Evolutionary conservation across 1,140 invertebrate species (phyloP), one percentile per base, ranked within the genome.

Genomic region (Drosophila pachea): DNA sequence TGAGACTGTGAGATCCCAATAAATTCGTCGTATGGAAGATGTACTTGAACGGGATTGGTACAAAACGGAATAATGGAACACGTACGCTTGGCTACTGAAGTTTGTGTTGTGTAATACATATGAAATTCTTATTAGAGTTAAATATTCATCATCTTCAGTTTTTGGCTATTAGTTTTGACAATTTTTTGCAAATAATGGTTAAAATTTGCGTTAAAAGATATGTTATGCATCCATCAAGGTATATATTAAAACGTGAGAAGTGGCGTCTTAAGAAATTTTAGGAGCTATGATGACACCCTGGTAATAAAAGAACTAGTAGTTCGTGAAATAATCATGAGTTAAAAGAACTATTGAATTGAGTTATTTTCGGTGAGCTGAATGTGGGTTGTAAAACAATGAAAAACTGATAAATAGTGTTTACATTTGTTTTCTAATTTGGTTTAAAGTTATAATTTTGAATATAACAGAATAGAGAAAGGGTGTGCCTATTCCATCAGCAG

Each of bases 391-490:
- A 84, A 67, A 84, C 73, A 84, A 84, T 83, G 78, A 84, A 83
- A 86, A 84, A 79, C 71, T 83, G 81, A 83, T 63, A 68, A 83
- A 73, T 76, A 73, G 79, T 83, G 79, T 76, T 82, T 84, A 84
- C 68, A 76, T 83, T 83, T 70, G 70, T 76, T 84, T 83, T 84
- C 82, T 84, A 83, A 83, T 83, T 83, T 83, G 83, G 75, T 83
- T 83, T 84, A 73, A 78, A 83, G 76, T 73, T 84, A 83, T 82
- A 60, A 67, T 83, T 78, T 83, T 70, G 69, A 75, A 75, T 78
- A 74, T 70, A 67, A 68, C 73, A 47, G 36, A 58, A 63, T 45
- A 65, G 48, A 38, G 66, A 59, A 65, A 47, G 56, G 55, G 22
- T 69, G 56, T 60, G 58, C 63, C 40, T 63, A 56, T 69, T 84